phyloP scores from a whole-genome alignment of 2,888 invertebrate species.

The Phytoseiulus persimilis region DNA sequence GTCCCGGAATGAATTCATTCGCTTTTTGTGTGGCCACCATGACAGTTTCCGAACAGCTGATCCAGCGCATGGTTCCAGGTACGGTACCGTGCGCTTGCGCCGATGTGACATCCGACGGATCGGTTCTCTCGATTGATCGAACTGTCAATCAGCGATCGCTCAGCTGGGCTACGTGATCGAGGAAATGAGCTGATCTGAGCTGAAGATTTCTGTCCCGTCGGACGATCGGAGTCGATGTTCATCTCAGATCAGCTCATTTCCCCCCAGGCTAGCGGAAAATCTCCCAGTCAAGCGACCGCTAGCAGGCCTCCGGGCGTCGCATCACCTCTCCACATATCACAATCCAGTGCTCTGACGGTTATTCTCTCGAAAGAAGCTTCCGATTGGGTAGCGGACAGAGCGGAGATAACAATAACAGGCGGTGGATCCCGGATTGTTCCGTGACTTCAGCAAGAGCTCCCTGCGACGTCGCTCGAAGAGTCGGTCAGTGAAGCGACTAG shows the following conservation, averaged over 20 bases:
- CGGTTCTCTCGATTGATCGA: background rate
- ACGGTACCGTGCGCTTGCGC: background rate
- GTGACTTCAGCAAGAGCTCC: background rate
- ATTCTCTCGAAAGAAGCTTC: background rate
- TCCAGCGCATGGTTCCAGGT: background rate
- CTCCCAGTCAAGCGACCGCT: background rate
- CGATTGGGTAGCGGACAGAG: background rate
- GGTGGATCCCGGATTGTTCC: background rate
- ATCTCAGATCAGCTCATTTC: background rate
- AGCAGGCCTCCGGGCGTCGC: background rate
- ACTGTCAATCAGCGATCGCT: background rate
- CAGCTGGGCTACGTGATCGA: background rate
- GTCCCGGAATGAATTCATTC: background rate
- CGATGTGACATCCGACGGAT: background rate
- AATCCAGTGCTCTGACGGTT: background rate
- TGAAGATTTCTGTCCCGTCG: background rate
- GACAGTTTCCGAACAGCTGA: background rate
- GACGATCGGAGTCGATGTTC: background rate
- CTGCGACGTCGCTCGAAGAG: background rate
- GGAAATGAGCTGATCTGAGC: background rate
- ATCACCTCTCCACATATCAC: background rate
- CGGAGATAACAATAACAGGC: background rate
- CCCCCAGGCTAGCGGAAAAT: background rate
- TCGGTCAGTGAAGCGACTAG: background rate
- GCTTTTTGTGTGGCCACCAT: background rate